Conservation (phyloP, 2,797 vertebrate species). For the Hypotaenidia philippensis region DNA sequence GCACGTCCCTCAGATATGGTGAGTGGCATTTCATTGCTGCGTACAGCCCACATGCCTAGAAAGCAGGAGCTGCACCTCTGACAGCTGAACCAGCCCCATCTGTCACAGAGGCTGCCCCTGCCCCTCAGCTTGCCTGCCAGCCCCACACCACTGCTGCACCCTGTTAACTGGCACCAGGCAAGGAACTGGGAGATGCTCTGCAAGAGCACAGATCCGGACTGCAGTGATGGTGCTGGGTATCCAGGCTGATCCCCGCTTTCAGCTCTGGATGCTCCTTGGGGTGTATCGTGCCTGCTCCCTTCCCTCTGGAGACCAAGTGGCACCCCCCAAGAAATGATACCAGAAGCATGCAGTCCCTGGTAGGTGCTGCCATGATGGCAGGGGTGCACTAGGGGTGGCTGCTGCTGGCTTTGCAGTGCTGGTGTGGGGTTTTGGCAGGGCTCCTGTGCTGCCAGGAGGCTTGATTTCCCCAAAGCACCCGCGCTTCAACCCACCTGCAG, state of each 20-base stretch:
- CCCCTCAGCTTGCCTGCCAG: accelerated
- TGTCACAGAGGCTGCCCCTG: background rate
- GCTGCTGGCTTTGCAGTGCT: accelerated
- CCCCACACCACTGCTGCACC: accelerated
- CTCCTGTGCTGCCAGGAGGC: background rate
- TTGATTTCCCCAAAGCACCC: background rate
- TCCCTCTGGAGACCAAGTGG: background rate
- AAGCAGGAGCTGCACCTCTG: background rate
- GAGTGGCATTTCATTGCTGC: background rate
- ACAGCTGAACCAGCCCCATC: background rate
- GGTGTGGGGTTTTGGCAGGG: background rate
- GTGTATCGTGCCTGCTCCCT: accelerated
- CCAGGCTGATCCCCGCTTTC: background rate
- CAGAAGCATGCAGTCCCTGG: accelerated
- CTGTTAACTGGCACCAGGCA: accelerated
- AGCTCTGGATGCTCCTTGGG: accelerated
- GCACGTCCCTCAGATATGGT: accelerated
- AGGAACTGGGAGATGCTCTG: background rate
- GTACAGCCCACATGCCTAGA: background rate
- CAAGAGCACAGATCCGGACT: background rate
- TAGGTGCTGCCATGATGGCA: accelerated
- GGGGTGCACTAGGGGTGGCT: accelerated
- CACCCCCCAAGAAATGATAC: background rate
- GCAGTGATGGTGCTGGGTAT: background rate
- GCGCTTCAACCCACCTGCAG: background rate